These are phyloP conservation scores for Aporophyla nigra DNA, from an alignment of 2,888 invertebrate species.

Conservation along the genomic window DNA sequence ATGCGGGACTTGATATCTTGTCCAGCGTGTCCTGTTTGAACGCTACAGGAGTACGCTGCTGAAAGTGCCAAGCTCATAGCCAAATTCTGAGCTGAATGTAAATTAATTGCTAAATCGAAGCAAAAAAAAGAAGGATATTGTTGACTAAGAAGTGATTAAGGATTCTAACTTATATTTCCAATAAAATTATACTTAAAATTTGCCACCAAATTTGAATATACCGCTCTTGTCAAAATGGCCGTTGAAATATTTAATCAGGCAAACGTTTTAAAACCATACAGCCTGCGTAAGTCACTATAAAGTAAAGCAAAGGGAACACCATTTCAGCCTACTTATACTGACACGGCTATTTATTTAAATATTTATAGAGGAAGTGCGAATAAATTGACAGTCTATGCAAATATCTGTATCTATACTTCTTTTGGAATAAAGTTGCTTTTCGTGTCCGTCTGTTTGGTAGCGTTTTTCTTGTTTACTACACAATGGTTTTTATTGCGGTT, in stretches of 20 bases:
- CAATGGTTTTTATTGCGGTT: not conserved
- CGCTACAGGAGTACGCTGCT: too few relatives aligned
- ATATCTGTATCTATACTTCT: not conserved
- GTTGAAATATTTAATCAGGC: not conserved
- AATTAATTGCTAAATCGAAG: too few relatives aligned
- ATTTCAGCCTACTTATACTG: conserved; percentile 34
- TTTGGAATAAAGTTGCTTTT: too few relatives aligned
- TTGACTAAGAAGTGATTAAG: not conserved
- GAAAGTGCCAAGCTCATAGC: too few relatives aligned
- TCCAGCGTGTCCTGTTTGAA: too few relatives aligned
- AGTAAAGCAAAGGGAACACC: not conserved
- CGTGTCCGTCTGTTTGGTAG: not conserved
- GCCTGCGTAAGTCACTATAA: not conserved
- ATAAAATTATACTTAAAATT: not conserved
- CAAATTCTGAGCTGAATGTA: too few relatives aligned
- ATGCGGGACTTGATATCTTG: too few relatives aligned
- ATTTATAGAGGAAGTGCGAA: conserved; percentile 68
- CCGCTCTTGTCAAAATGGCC: not conserved
- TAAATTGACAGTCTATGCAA: conserved; percentile 40
- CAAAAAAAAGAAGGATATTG: too few relatives aligned
- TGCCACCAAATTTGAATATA: not conserved
- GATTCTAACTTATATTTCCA: not conserved
- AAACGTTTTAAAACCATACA: conserved; percentile 13
- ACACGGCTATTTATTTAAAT: conserved; percentile 9
- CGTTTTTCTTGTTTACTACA: not conserved